Evolutionary conservation across 2,797 vertebrate species (phyloP), one percentile per base, ranked within the genome.

Genomic region (Microctenopoma steveboyesi): DNA sequence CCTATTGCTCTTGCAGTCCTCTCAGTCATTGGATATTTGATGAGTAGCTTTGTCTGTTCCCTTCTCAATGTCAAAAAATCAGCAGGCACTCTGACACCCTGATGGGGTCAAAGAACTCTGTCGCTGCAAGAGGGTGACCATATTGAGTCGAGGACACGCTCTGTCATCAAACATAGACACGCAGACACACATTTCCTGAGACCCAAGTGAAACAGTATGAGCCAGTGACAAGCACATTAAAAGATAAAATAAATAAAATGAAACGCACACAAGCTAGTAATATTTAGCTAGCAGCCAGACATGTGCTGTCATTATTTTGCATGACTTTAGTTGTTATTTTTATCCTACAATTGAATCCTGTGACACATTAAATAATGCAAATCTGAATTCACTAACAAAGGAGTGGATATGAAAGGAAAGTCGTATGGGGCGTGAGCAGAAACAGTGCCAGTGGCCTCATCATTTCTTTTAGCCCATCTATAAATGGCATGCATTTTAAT

Each of bases 401-500:
- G 40, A 82, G 69, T 69, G 74, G 62, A 78, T 81, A 77, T 85
- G 74, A 89, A 89, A 88, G 75, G 61, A 74, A 46, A 75, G 76
- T 68, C 82, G 83, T 76, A 86, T 67, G 71, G 84, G 82, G 72
- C 74, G 79, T 39, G 75, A 81, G 81, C 79, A 83, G 76, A 83
- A 86, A 86, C 39, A 40, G 77, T 81, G 88, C 88, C 87, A 89
- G 84, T 71, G 84, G 86, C 86, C 83, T 86, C 85, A 72, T 89
- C 89, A 76, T 91, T 91, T 91, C 86, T 87, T 89, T 88, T 83
- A 88, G 88, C 88, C 82, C 85, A 78, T 90, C 90, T 92, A 91
- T 93, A 92, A 93, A 93, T 90, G 89, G 88, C 89, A 89, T 89
- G 89, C 86, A 89, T 93, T 94, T 93, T 90, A 93, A 94, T 93